These are phyloP conservation scores for Microcebus tavaratra DNA, from an alignment of 2,113 vertebrate genomes.

Conservation along the genomic window DNA sequence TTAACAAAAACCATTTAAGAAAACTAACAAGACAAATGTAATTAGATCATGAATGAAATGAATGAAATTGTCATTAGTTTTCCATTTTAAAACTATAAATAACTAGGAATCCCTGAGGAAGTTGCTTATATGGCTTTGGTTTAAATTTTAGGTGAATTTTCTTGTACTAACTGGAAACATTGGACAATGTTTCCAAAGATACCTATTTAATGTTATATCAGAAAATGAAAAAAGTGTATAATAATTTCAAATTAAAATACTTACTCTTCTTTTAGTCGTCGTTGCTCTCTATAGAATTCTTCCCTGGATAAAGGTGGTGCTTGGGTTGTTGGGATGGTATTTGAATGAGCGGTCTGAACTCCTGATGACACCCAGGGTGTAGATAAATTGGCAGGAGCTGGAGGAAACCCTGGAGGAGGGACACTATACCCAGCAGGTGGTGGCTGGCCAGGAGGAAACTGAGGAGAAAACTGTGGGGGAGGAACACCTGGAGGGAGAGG, in stretches of 20 bases:
- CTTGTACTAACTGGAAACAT: constrained; percentile 75
- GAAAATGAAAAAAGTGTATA: constrained; percentile 74
- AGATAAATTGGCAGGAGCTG: constrained; percentile 89
- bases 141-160: constrained; percentile 81
- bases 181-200: constrained; percentile 78
- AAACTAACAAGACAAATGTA: constrained; percentile 83
- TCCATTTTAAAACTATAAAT: constrained; percentile 82
- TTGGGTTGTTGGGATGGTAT: constrained; percentile 86
- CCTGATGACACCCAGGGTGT: constrained; percentile 91
- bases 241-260: constrained; percentile 80
- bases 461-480: constrained; percentile 89
- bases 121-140: constrained; percentile 80
- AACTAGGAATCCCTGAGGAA: constrained; percentile 81
- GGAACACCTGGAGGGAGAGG: constrained; percentile 90
- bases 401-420: constrained; percentile 93
- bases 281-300: constrained; percentile 94
- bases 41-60: constrained; percentile 84
- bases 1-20: constrained; percentile 83
- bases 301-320: constrained; percentile 94
- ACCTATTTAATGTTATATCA: constrained; percentile 78
- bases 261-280: constrained; percentile 95
- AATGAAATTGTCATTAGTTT: constrained; percentile 83
- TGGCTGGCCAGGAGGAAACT: constrained; percentile 91
- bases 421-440: constrained; percentile 90
- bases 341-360: constrained; percentile 88